phyloP scores from a whole-genome alignment of 1,140 invertebrate species.

The Eulimnadia texana region DNA sequence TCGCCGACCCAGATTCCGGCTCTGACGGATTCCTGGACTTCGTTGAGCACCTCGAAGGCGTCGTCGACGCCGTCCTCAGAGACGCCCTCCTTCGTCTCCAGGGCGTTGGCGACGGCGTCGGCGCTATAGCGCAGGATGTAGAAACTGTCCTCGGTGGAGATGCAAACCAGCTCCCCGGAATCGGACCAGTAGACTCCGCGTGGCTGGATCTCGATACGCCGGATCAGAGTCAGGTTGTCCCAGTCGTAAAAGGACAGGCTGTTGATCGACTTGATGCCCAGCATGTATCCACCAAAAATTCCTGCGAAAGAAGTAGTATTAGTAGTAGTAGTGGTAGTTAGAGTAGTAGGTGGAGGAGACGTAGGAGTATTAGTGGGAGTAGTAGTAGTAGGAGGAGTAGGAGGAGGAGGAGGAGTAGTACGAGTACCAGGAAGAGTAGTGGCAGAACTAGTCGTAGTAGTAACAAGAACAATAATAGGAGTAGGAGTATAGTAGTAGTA shows the following conservation, averaged over 20 bases:
- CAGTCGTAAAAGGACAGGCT: slow-evolving; percentile 95
- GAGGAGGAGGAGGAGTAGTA: too few relatives aligned
- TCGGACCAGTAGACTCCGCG: slow-evolving; percentile 95
- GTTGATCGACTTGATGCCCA: slow-evolving; percentile 85
- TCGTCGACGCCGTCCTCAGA: slow-evolving; percentile 92
- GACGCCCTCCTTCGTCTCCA: slow-evolving; percentile 54
- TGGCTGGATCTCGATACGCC: slow-evolving; percentile 90
- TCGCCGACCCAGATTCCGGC: slow-evolving; percentile 98
- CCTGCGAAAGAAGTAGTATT: slow-evolving; percentile 47
- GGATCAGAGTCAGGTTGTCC: slow-evolving; percentile 80
- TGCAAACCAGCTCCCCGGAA: slow-evolving; percentile 80
- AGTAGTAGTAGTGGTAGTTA: too few relatives aligned
- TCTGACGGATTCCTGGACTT: slow-evolving; percentile 83
- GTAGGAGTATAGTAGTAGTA: too few relatives aligned
- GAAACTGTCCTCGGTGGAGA: slow-evolving; percentile 91
- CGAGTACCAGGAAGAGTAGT: too few relatives aligned
- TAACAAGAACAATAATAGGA: too few relatives aligned
- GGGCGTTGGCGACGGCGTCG: slow-evolving; percentile 53
- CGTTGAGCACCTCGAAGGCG: slow-evolving; percentile 52
- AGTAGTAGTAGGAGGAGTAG: too few relatives aligned
- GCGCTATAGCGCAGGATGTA: slow-evolving; percentile 85
- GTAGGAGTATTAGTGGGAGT: too few relatives aligned
- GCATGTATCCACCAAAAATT: slow-evolving; percentile 87
- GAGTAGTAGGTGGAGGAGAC: too few relatives aligned
- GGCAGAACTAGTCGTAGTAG: too few relatives aligned